Percentiles rank a stretch among this genome's conserved stretches.
Conservation (phyloP, 2,888 invertebrate species). For the Callyntrura guangdongensis region DNA sequence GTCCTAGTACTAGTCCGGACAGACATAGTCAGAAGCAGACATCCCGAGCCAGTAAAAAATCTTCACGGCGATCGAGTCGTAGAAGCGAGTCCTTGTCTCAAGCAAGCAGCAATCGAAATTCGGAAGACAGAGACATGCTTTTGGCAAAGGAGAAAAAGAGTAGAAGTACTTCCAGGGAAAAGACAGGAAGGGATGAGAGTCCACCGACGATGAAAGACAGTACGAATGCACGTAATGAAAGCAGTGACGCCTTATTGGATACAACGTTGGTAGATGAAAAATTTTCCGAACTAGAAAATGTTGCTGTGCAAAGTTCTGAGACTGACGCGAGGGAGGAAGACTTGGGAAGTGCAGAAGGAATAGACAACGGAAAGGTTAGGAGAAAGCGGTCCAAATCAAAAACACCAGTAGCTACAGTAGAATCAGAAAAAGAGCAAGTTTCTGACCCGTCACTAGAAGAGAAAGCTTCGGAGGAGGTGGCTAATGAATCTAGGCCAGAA, state of each 20-base stretch:
- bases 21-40: conserved; percentile 37
- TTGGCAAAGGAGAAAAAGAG: conserved; percentile 84
- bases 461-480: conserved; percentile 8
- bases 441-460: conserved; percentile 39
- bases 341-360: conserved; percentile 60
- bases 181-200: conserved; percentile 84
- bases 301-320: conserved; percentile 78
- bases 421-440: conserved; percentile 35
- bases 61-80: conserved; percentile 71
- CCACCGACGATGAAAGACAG: conserved; percentile 63
- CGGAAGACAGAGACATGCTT: conserved; percentile 84
- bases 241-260: conserved; percentile 77
- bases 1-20: conserved; percentile 67
- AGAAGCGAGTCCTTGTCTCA: conserved; percentile 67
- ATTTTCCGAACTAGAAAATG: conserved; percentile 79
- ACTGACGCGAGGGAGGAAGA: conserved; percentile 78
- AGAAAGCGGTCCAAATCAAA: conserved; percentile 69
- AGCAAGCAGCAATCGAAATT: conserved; percentile 55
- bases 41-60: conserved; percentile 73
- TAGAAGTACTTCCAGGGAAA: conserved; percentile 86
- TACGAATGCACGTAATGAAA: conserved; percentile 62
- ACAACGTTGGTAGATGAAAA: conserved; percentile 79
- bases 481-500: conserved; percentile 50
- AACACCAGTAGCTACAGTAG: conserved; percentile 38
- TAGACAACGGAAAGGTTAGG: conserved; percentile 64